A percentile compares a stretch with the other conserved stretches of the same genome.
phyloP scores from a whole-genome alignment of 2,113 vertebrate species.

The Gallinago undulata region DNA sequence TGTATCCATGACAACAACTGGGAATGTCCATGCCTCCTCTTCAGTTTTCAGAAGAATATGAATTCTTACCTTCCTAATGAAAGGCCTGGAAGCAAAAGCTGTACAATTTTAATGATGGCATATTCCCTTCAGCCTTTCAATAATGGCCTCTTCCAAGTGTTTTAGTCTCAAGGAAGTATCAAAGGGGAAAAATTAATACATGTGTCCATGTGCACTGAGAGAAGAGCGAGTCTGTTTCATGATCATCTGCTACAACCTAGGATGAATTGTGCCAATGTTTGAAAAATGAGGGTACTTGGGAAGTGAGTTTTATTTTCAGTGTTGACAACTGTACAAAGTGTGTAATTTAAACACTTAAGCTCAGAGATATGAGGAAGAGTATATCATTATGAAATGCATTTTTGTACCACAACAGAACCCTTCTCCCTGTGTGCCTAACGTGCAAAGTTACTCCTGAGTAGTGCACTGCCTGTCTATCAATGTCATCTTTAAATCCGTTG shows the following conservation, averaged over 20 bases:
- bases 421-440: not conserved
- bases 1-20: conserved; percentile 69
- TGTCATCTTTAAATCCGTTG: not conserved
- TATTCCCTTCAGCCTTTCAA: not conserved
- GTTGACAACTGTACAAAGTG: not conserved
- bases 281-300: not conserved
- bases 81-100: not conserved
- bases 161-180: not conserved
- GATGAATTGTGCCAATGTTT: not conserved
- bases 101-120: not conserved
- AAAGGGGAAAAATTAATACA: not conserved
- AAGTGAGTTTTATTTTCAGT: not conserved
- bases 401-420: not conserved
- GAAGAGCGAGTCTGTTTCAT: not conserved
- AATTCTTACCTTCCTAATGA: conserved; percentile 33
- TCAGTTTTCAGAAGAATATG: conserved; percentile 15
- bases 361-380: not conserved
- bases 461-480: not conserved
- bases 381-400: not conserved
- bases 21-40: conserved; percentile 24
- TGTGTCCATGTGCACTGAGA: not conserved
- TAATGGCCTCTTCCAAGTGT: not conserved
- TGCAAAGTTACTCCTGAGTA: not conserved
- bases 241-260: not conserved
- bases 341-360: not conserved